Evolutionary conservation across 1,140 invertebrate genomes (phyloP), one percentile per base, ranked within the genome.

Genomic region (Drosophila chauvacae): DNA sequence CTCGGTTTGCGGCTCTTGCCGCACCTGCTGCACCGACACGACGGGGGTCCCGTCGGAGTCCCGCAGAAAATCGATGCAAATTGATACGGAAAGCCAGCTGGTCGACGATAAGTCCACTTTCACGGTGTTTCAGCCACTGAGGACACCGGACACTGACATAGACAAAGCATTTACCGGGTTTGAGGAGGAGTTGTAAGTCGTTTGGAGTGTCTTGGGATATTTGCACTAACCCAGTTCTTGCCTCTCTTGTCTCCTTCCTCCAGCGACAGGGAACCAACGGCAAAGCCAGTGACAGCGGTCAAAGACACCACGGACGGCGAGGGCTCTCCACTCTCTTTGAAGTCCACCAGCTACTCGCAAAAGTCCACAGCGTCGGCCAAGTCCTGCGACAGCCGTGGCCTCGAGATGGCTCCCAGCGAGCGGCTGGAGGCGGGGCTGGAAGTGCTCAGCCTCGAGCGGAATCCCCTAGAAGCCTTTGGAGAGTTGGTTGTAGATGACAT

Each of bases 281-380:
- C 55, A 10, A 44, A 41, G 39, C 20, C 41, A 41, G 33, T 28
- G 1, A 9, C 35, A 18, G 35, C 44, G 35, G 35, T 44, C 13
- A 65, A 47, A 26, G 50, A 18, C n/a, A n/a, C 28, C n/a, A 33
- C 28, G 2, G 45, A 61, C 18, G 82, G 78, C 20, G 26, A 53
- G 7, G 78, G 86, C 13, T 90, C 87, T 13, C 87, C 87, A 0
- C 33, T 84, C 0, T 92, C 91, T 5, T 9, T 77, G 0, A 92
- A 91, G 45, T 92, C 91, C 7, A 77, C 73, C 14, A 80, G 58
- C n/a, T 92, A 92, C 71, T 92, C 91, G 1, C 91, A 91, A 35
- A 92, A 91, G 48, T 92, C 91, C 10, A 92, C 91, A 3, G 91
- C 84, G 20, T 92, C 91, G 20, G 91, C 85, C 10, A 91, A 90